Evolutionary conservation across 1,140 invertebrate species (phyloP).

Genomic region (Achroia grisella): DNA sequence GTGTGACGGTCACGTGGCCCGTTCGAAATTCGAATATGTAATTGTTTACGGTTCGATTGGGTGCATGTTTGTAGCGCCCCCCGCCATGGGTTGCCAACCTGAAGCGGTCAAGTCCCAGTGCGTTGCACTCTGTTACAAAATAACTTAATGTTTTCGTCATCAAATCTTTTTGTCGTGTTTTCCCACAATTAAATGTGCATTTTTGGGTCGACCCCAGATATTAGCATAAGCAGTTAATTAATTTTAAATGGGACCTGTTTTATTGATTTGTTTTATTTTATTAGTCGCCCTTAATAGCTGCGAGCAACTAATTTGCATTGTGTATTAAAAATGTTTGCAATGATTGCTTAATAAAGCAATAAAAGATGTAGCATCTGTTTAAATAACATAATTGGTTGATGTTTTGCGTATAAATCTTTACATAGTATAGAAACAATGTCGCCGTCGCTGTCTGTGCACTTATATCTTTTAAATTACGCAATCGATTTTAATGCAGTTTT

Average conservation of each 20-base stretch:
- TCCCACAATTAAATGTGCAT: conserved; percentile 53
- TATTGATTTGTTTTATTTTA: conserved; percentile 22
- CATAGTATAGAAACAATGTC: too few species aligned
- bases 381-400: neutral
- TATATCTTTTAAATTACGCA: too few species aligned
- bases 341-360: conserved; percentile 28
- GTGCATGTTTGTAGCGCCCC: conserved; percentile 35
- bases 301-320: too few species aligned
- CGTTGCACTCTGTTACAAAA: conserved; percentile 61
- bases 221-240: conserved; percentile 62
- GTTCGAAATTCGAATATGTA: conserved; percentile 35
- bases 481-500: too few species aligned
- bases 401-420: too few species aligned
- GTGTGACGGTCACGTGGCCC: conserved; percentile 38
- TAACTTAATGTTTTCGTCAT: conserved; percentile 55
- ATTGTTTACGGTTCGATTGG: conserved; percentile 43
- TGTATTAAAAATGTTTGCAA: too few species aligned
- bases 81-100: conserved; percentile 38
- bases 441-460: too few species aligned
- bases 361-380: conserved; percentile 31
- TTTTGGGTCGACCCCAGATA: conserved; percentile 36
- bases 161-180: conserved; percentile 45
- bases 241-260: conserved; percentile 48
- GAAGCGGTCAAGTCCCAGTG: conserved; percentile 49
- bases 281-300: too few species aligned